phyloP scores from a whole-genome alignment of 2,797 vertebrate species.

The Phataginus tetradactyla region DNA sequence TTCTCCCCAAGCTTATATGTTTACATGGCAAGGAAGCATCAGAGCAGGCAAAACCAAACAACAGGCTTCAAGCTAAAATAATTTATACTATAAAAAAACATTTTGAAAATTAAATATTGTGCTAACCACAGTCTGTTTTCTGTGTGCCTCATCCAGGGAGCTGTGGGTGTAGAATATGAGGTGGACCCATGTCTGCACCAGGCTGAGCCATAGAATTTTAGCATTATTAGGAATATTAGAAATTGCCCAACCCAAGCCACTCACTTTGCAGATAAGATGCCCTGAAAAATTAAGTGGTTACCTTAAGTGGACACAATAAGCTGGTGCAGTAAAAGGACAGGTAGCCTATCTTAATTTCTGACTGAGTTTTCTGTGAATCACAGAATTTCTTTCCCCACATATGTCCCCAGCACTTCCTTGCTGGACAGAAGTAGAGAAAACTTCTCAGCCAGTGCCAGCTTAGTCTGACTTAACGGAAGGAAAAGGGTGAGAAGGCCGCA shows the following conservation, averaged over 20 bases:
- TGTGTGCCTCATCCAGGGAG: background rate
- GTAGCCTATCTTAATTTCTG: background rate
- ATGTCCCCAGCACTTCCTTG: background rate
- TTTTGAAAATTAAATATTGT: conserved; percentile 70
- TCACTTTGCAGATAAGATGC: background rate
- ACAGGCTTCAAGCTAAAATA: conserved; percentile 50
- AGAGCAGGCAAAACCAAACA: conserved; percentile 51
- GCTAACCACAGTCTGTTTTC: conserved; percentile 17
- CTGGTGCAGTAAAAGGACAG: background rate
- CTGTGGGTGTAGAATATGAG: background rate
- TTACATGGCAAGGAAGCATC: conserved; percentile 62
- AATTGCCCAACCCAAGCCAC: background rate
- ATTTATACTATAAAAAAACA: conserved; percentile 54
- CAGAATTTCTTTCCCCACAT: background rate
- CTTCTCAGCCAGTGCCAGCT: background rate
- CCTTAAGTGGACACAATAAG: background rate
- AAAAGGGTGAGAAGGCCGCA: background rate
- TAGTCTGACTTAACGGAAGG: background rate
- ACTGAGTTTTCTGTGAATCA: background rate
- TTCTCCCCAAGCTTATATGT: conserved; percentile 41
- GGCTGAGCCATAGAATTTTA: background rate
- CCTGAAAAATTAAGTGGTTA: background rate
- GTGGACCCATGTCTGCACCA: background rate
- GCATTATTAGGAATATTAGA: background rate
- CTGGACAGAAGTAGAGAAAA: background rate